Evolutionary conservation across 2,888 invertebrate genomes (phyloP).

Genomic region (Euplexia lucipara): DNA sequence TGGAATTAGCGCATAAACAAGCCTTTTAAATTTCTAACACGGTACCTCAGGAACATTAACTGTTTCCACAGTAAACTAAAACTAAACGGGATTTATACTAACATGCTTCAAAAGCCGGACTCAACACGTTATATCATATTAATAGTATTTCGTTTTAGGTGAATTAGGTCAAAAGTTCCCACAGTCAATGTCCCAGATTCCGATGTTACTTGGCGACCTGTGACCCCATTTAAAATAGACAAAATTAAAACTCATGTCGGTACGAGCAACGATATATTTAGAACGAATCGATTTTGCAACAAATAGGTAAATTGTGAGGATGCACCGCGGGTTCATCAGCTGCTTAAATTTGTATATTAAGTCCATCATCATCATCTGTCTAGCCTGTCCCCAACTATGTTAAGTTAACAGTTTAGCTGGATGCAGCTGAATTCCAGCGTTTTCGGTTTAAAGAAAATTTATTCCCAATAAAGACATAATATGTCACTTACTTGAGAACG

Average conservation of each 20-base stretch:
- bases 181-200: constrained; percentile 49
- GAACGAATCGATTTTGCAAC: constrained; percentile 28
- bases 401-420: too few species aligned
- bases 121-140: constrained; percentile 38
- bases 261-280: constrained; percentile 2
- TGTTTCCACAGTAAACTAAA: not conserved
- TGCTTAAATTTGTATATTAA: not conserved
- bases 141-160: constrained; percentile 40
- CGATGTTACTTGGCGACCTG: constrained; percentile 41
- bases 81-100: constrained; percentile 4
- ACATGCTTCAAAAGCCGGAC: constrained; percentile 19
- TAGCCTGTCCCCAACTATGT: too few species aligned
- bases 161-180: constrained; percentile 56
- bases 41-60: too few species aligned
- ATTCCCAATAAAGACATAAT: too few species aligned
- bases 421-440: too few species aligned
- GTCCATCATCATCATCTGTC: too few species aligned
- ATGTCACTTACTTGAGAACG: too few species aligned
- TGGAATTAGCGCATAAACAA: too few species aligned
- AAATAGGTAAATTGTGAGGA: not conserved
- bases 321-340: not conserved
- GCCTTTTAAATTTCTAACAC: too few species aligned
- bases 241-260: not conserved
- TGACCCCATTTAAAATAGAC: constrained; percentile 53
- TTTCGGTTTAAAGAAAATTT: too few species aligned